Conservation (phyloP, 2,888 invertebrate genomes). For the Cyclophora punctaria region DNA sequence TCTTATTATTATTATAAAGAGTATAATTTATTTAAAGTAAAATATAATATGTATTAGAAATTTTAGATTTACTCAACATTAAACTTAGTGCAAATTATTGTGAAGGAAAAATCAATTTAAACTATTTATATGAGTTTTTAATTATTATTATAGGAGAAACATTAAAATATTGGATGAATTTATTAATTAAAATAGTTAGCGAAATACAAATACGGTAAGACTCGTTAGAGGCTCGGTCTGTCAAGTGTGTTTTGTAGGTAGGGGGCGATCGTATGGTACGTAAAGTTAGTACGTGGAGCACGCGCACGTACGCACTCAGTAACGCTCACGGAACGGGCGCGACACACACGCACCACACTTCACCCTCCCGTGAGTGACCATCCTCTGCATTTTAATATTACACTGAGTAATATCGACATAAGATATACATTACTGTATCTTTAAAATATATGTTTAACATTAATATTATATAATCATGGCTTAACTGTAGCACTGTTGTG, state of each 20-base stretch:
- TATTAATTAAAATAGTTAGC: conserved; percentile 76
- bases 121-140: conserved; percentile 75
- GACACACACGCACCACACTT: conserved; percentile 1
- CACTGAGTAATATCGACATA: conserved; percentile 59
- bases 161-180: conserved; percentile 75
- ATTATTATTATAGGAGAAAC: conserved; percentile 73
- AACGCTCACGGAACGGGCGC: not conserved
- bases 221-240: conserved; percentile 69
- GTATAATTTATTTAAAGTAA: conserved; percentile 73
- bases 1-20: conserved; percentile 71
- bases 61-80: conserved; percentile 75
- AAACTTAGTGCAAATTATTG: conserved; percentile 75
- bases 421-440: conserved; percentile 61
- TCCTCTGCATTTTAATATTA: conserved; percentile 52
- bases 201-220: conserved; percentile 75
- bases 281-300: too few relatives aligned
- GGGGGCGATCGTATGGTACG: not conserved
- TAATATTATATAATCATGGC: conserved; percentile 72
- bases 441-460: conserved; percentile 56
- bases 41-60: conserved; percentile 73
- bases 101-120: conserved; percentile 68
- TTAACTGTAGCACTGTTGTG: conserved; percentile 73
- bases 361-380: conserved; percentile 32
- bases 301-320: not conserved
- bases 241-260: conserved; percentile 27